phyloP scores from a whole-genome alignment of 2,113 vertebrate genomes.

The Malurus cyaneus region DNA sequence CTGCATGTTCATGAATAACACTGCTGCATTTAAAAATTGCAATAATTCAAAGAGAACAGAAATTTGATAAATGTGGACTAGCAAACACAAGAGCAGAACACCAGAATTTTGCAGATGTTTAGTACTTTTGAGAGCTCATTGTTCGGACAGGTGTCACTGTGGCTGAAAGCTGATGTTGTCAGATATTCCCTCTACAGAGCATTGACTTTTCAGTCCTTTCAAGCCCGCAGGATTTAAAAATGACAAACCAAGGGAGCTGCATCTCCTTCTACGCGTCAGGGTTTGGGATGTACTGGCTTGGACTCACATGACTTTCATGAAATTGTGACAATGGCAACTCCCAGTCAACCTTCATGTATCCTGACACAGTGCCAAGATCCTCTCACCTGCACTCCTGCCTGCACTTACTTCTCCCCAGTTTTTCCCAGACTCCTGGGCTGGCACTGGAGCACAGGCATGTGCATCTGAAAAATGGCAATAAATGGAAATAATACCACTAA shows the following conservation, averaged over 20 bases:
- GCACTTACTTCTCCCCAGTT: neutral
- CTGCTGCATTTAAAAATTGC: slow-evolving; percentile 42
- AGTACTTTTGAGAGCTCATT: neutral
- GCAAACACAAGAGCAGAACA: neutral
- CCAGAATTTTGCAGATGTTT: neutral
- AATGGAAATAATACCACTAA: neutral
- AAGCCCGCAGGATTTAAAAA: neutral
- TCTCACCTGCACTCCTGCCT: neutral
- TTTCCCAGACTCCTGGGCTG: neutral
- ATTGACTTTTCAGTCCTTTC: neutral
- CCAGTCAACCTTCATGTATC: neutral
- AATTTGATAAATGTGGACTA: neutral
- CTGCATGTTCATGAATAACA: slow-evolving; percentile 25
- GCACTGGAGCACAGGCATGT: neutral
- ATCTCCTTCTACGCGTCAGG: neutral
- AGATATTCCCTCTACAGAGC: neutral
- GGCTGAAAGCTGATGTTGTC: neutral
- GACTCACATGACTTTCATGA: neutral
- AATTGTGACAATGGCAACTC: neutral
- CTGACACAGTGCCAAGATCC: neutral
- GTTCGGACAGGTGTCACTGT: neutral
- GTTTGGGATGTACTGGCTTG: neutral
- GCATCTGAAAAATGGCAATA: neutral
- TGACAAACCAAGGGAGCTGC: neutral
- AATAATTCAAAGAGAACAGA: slow-evolving; percentile 2